Evolutionary conservation across 2,797 vertebrate genomes (phyloP), one percentile per base, ranked within the genome.

Genomic region (Stomatorhinus walkeri): DNA sequence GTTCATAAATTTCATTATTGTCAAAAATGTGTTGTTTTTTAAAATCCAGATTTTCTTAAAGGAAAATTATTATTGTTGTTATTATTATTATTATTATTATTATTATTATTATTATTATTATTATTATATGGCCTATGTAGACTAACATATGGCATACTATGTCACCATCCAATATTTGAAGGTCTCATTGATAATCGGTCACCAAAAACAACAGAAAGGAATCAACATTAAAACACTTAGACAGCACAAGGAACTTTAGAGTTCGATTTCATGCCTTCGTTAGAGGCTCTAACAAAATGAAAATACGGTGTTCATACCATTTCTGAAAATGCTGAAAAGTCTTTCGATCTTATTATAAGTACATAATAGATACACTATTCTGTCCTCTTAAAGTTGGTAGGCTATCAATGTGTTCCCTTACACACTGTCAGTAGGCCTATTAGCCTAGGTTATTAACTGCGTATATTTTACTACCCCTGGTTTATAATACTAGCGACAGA

Each of bases 401-500:
- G 56, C n/a, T 61, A 84, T 84, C 36, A 9, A 48, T 24, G 46
- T 51, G n/a, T 51, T 51, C 43, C n/a, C 8, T 51, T 6, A 48
- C 46, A 51, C 48, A 51, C 46, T 51, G 43, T 46, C 43, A 84
- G 48, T 84, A 61, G 56, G 56, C 56, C 56, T 61, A n/a, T 83
- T 48, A 83, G 36, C 16, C 14, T 83, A 48, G 16, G 19, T 49
- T 48, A 22, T 84, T 48, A 24, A 22, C 43, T 84, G n/a, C 46
- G 43, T 84, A 4, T 12, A 51, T 84, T 84, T 48, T 84, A 92
- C 91, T 88, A 88, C 86, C 88, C 61, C 68, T 90, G 24, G 88
- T 87, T 86, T 89, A 90, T 87, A 91, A 81, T 91, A 91, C 93
- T 94, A 95, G 95, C 95, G 92, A 95, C 91, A 93, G 90, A 90